A percentile compares a stretch with the other conserved stretches of the same genome.
Conservation (phyloP, 2,797 vertebrate genomes). For the Octomys mimax region DNA sequence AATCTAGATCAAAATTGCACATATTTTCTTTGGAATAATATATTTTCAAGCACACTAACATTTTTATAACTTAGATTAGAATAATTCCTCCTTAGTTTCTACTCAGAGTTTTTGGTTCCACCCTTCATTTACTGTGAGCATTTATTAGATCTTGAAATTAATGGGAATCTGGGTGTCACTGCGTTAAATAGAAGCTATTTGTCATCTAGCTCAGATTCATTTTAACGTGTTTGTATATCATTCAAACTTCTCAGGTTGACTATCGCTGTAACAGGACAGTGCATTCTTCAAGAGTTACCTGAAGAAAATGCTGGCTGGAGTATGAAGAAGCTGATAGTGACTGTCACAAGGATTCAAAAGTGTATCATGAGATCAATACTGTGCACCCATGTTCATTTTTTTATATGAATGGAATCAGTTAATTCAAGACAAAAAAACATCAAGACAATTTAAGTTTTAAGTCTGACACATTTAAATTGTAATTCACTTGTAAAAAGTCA, state of each 20-base stretch:
- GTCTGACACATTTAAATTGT: neutral
- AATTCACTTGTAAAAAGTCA: neutral
- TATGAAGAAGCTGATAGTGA: neutral
- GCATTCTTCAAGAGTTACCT: neutral
- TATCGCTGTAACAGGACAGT: neutral
- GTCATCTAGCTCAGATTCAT: neutral
- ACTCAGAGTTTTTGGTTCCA: neutral
- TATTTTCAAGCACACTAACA: neutral
- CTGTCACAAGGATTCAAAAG: neutral
- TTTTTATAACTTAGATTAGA: neutral
- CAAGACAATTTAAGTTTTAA: neutral
- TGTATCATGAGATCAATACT: neutral
- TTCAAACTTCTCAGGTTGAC: neutral
- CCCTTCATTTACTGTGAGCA: neutral
- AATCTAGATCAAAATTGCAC: conserved; percentile 25
- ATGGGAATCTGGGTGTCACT: neutral
- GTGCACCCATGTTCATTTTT: neutral
- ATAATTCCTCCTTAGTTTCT: neutral
- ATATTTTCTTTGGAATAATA: neutral
- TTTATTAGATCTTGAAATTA: neutral
- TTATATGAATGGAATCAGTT: neutral
- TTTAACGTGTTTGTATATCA: neutral
- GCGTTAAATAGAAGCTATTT: neutral
- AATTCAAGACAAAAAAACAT: neutral
- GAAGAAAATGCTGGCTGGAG: neutral